These are phyloP conservation scores for Alethe castanea DNA, from an alignment of 2,113 vertebrate species.

Conservation along the genomic window DNA sequence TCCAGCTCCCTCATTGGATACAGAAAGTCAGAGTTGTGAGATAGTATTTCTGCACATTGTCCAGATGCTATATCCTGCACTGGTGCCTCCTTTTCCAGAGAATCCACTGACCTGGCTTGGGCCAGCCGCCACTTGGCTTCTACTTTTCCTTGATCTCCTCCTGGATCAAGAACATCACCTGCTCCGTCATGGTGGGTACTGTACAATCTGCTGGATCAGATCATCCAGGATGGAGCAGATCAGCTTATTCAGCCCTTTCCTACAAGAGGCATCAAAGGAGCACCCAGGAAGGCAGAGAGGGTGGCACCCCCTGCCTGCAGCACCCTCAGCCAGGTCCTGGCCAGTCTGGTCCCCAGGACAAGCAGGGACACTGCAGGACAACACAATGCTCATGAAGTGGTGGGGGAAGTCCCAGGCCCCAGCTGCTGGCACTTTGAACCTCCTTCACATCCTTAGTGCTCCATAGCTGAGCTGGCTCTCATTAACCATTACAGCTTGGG, in stretches of 20 bases:
- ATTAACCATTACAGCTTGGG: background rate
- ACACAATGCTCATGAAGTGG: background rate
- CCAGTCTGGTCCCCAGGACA: background rate
- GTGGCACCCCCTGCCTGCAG: background rate
- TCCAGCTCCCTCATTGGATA: background rate
- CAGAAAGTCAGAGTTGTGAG: background rate
- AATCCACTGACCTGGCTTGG: background rate
- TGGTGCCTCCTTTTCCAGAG: background rate
- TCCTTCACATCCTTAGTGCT: background rate
- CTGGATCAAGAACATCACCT: background rate
- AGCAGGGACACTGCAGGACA: background rate
- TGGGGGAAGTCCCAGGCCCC: fast-evolving
- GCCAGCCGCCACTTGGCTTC: background rate
- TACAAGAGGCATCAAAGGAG: background rate
- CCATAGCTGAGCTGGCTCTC: fast-evolving
- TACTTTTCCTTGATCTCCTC: background rate
- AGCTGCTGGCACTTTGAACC: background rate
- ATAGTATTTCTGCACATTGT: background rate
- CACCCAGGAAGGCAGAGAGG: background rate
- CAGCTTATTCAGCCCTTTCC: background rate
- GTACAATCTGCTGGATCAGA: background rate
- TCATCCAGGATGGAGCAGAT: background rate
- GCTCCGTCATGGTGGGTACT: background rate
- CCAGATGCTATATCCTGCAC: background rate
- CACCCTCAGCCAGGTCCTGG: background rate